Percentiles rank a stretch among this genome's conserved stretches.
These are phyloP conservation scores for Maccullochella peelii DNA, from an alignment of 2,113 vertebrate species.

Conservation along the genomic window DNA sequence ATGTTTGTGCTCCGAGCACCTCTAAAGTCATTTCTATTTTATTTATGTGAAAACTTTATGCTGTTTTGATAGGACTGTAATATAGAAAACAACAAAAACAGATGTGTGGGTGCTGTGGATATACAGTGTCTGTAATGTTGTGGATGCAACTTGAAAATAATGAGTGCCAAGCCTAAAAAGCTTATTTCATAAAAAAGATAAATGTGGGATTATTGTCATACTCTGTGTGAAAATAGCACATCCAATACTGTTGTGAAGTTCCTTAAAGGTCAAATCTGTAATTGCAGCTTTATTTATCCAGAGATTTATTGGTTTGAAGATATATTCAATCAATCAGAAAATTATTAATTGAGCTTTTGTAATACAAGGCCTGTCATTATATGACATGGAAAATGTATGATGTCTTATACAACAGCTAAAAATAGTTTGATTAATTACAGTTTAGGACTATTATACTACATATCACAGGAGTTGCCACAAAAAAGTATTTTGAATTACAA, in stretches of 20 bases:
- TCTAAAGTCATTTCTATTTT: neutral
- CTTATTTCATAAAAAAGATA: too few relatives aligned
- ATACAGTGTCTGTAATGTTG: neutral
- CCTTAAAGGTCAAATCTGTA: constrained; percentile 35
- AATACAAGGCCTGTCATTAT: constrained; percentile 29
- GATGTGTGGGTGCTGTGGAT: neutral
- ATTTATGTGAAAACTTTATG: neutral
- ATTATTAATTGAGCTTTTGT: constrained; percentile 38
- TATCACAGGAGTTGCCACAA: neutral
- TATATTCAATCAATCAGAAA: constrained; percentile 44
- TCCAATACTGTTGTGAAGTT: neutral
- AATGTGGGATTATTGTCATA: neutral
- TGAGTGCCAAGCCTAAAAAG: neutral
- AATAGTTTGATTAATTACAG: constrained; percentile 31
- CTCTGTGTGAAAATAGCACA: neutral
- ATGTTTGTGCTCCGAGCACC: constrained; percentile 2
- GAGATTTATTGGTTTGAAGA: constrained; percentile 25
- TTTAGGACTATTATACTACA: constrained; percentile 4
- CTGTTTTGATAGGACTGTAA: neutral
- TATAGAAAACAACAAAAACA: neutral
- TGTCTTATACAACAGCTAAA: constrained; percentile 35
- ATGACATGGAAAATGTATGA: constrained; percentile 32
- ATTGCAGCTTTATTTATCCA: constrained; percentile 9
- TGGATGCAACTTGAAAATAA: neutral
- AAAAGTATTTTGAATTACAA: constrained; percentile 17